A percentile compares a stretch with the other conserved stretches of the same genome.
phyloP scores from a whole-genome alignment of 2,113 vertebrate genomes.

The Chionis minor region DNA sequence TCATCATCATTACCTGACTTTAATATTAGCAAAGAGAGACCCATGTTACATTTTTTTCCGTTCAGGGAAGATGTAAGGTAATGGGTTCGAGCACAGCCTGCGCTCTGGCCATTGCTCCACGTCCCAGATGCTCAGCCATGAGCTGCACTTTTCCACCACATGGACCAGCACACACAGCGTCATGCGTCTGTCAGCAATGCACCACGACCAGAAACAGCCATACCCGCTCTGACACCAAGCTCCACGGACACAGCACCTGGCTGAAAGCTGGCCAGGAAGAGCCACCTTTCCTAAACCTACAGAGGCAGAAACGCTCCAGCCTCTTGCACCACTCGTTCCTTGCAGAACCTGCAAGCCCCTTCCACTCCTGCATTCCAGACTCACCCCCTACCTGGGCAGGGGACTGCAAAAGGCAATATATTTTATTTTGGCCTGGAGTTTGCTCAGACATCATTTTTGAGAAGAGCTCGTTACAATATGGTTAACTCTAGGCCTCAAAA shows the following conservation, averaged over 20 bases:
- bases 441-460: not conserved
- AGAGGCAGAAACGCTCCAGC: not conserved
- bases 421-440: not conserved
- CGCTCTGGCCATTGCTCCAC: not conserved
- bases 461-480: not conserved
- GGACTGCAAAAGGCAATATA: not conserved
- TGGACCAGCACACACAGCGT: not conserved
- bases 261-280: not conserved
- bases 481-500: not conserved
- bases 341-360: not conserved
- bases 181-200: fast-evolving
- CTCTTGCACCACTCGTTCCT: not conserved
- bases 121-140: not conserved
- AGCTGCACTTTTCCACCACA: not conserved
- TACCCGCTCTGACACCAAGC: fast-evolving
- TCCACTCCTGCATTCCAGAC: not conserved
- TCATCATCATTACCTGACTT: not conserved
- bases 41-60: not conserved
- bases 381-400: not conserved
- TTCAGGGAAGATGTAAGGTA: not conserved
- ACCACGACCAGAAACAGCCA: fast-evolving
- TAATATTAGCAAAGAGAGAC: not conserved
- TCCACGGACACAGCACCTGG: not conserved
- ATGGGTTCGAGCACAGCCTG: not conserved
- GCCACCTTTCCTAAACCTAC: not conserved